Evolutionary conservation across 2,113 vertebrate genomes (phyloP).

Genomic region (Gnathonemus longibarbis): DNA sequence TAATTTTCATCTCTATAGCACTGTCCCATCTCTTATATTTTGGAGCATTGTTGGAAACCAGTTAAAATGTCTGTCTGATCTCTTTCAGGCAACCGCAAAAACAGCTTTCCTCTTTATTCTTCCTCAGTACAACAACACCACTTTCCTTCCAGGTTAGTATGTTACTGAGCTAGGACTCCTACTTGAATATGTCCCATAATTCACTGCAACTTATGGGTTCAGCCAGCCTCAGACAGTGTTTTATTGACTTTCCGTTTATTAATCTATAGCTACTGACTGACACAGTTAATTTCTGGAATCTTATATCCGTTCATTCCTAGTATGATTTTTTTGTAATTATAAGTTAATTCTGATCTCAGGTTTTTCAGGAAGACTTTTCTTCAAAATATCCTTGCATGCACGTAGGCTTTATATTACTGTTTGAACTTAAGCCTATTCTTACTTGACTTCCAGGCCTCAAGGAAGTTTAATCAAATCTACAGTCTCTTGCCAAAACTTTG

Average conservation of each 20-base stretch:
- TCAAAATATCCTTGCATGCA: neutral
- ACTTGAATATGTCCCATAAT: neutral
- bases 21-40: neutral
- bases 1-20: neutral
- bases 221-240: neutral
- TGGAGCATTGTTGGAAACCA: neutral
- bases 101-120: slow-evolving; percentile 96
- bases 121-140: slow-evolving; percentile 90
- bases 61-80: slow-evolving; percentile 25
- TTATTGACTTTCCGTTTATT: neutral
- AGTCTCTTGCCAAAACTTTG: neutral
- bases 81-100: slow-evolving; percentile 87
- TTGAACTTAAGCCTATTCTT: neutral
- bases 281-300: neutral
- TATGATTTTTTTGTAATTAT: neutral
- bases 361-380: neutral
- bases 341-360: neutral
- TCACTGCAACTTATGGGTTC: neutral
- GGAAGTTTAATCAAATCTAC: neutral
- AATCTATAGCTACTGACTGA: neutral
- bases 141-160: slow-evolving; percentile 64
- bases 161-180: neutral
- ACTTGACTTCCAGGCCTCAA: neutral
- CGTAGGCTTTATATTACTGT: neutral
- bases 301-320: neutral